Evolutionary conservation across 2,888 invertebrate genomes (phyloP).

Genomic region (Hoplodrina ambigua): DNA sequence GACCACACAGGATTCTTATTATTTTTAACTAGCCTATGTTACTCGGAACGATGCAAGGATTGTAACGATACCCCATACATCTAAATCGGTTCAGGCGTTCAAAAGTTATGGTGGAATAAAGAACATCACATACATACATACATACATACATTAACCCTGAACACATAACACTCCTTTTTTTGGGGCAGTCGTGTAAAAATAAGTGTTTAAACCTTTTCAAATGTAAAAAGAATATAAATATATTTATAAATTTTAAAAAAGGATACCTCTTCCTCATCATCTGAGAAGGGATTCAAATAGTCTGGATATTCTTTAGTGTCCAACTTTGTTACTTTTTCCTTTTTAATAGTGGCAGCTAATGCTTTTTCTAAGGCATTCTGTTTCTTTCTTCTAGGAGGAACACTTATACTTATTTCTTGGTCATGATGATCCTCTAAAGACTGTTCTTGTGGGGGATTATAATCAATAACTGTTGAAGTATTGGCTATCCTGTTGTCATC

Average conservation of each 20-base stretch:
- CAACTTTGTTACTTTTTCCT: constrained; percentile 57
- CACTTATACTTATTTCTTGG: constrained; percentile 78
- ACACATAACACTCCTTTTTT: no score
- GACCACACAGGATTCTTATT: no score
- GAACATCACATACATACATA: no score
- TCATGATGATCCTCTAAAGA: constrained; percentile 65
- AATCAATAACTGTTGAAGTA: constrained; percentile 59
- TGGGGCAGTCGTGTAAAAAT: no score
- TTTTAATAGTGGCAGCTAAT: constrained; percentile 57
- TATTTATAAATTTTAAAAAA: neutral
- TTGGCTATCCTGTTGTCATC: constrained; percentile 84
- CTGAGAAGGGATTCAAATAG: constrained; percentile 95
- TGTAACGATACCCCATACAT: no score
- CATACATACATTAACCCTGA: no score
- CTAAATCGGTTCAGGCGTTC: no score
- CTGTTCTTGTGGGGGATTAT: constrained; percentile 58
- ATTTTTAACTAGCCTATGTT: no score
- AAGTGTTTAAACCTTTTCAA: neutral
- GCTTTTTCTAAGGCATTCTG: constrained; percentile 70
- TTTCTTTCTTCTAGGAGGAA: constrained; percentile 86
- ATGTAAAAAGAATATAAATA: neutral
- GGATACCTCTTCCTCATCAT: constrained; percentile 88
- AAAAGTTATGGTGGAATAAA: no score
- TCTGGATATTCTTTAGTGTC: constrained; percentile 91
- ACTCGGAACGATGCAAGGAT: no score